These are phyloP conservation scores for Oncopodura yosiiana DNA, from an alignment of 1,140 invertebrate species.

Conservation along the genomic window DNA sequence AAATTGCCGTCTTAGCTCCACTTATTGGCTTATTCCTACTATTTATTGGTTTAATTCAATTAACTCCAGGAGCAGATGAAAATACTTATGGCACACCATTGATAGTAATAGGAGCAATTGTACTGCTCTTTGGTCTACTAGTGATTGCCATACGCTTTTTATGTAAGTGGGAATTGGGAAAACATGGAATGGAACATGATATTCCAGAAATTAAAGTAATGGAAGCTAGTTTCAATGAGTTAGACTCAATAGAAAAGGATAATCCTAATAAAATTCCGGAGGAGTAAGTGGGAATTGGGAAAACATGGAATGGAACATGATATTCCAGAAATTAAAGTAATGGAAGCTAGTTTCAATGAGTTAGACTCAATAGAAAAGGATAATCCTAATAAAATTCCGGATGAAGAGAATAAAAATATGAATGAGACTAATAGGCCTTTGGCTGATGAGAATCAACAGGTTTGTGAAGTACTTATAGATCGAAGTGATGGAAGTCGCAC, in stretches of 20 bases:
- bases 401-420: too few species aligned
- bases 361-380: slow-evolving; percentile 10
- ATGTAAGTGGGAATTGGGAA: slow-evolving; percentile 23
- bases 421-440: too few species aligned
- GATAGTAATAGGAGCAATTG: slow-evolving; percentile 16
- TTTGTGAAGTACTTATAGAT: too few species aligned
- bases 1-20: slow-evolving; percentile 61
- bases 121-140: slow-evolving; percentile 19
- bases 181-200: neutral
- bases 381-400: too few species aligned
- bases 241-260: slow-evolving; percentile 11
- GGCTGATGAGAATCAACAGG: too few species aligned
- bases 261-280: neutral
- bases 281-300: slow-evolving; percentile 23
- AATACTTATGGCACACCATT: slow-evolving; percentile 38
- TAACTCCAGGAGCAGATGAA: slow-evolving; percentile 66
- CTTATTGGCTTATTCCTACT: slow-evolving; percentile 63
- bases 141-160: slow-evolving; percentile 25
- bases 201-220: slow-evolving; percentile 23
- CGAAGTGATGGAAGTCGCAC: too few species aligned
- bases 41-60: slow-evolving; percentile 67
- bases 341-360: slow-evolving; percentile 16
- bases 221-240: slow-evolving; percentile 14
- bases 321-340: slow-evolving; percentile 22
- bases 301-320: neutral